Evolutionary conservation across 2,113 vertebrate species (phyloP).

Genomic region (Podarcis cretensis): DNA sequence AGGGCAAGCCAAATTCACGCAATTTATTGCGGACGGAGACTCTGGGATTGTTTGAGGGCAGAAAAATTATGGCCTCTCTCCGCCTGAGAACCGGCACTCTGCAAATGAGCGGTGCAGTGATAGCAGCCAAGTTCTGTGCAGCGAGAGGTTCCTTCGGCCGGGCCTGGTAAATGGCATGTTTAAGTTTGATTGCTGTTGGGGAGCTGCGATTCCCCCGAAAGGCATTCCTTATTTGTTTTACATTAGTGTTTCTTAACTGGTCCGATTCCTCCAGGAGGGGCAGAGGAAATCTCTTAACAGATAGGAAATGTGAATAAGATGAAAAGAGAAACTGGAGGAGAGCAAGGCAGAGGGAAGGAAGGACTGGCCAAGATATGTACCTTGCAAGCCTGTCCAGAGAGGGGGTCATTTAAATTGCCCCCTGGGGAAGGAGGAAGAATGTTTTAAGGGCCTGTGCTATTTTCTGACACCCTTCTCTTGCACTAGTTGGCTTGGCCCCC

Average conservation of each 20-base stretch:
- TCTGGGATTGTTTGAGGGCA: neutral
- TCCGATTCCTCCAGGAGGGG: conserved; percentile 44
- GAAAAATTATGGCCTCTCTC: neutral
- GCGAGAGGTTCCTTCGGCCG: neutral
- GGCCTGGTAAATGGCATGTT: neutral
- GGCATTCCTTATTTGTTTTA: conserved; percentile 43
- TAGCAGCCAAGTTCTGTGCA: neutral
- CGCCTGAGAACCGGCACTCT: conserved; percentile 47
- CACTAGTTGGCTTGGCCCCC: neutral
- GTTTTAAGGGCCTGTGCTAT: neutral
- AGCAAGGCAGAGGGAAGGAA: neutral
- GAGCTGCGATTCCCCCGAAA: conserved; percentile 31
- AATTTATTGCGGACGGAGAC: neutral
- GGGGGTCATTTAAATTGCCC: neutral
- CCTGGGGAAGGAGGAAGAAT: neutral
- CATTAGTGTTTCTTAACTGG: conserved; percentile 44
- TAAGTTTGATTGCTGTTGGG: neutral
- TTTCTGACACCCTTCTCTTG: neutral
- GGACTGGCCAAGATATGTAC: conserved; percentile 15
- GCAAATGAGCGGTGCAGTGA: conserved; percentile 42
- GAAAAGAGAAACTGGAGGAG: conserved; percentile 33
- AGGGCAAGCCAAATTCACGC: neutral
- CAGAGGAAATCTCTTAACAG: neutral
- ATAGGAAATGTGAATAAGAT: conserved; percentile 48
- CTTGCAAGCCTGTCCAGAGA: neutral